phyloP scores from a whole-genome alignment of 2,113 vertebrate species.

The Mormyrus lacerda region DNA sequence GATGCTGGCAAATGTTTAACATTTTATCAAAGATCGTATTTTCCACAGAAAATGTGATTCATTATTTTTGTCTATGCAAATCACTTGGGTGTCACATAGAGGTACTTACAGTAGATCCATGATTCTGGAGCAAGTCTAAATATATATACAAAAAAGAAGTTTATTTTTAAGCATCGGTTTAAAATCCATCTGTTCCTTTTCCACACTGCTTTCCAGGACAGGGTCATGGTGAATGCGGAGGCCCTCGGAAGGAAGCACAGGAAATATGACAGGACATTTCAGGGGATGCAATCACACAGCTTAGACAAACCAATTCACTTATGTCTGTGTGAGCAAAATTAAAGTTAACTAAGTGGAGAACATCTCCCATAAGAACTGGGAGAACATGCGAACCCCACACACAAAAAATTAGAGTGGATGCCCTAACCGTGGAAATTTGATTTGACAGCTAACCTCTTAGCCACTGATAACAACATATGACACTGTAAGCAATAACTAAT shows the following conservation, averaged over 20 bases:
- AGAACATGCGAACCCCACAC: not conserved
- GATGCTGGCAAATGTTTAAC: not conserved
- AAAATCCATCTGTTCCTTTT: not conserved
- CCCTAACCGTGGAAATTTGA: not conserved
- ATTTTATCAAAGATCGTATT: not conserved
- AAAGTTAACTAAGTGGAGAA: not conserved
- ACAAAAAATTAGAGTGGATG: not conserved
- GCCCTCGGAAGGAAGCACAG: not conserved
- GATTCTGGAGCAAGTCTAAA: not conserved
- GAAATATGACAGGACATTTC: not conserved
- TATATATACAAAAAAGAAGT: not conserved
- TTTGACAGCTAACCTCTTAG: not conserved
- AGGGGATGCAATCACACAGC: not conserved
- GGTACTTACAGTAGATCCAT: not conserved
- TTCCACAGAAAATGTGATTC: not conserved
- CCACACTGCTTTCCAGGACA: not conserved
- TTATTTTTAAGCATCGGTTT: not conserved
- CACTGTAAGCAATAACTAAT: not conserved
- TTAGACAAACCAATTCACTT: not conserved
- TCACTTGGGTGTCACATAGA: slow-evolving; percentile 45
- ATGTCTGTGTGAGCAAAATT: not conserved
- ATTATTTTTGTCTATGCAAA: slow-evolving; percentile 56
- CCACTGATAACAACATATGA: not conserved
- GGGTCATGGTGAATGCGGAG: not conserved
- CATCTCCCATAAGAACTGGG: not conserved